Conservation (phyloP, 2,113 vertebrate species). For the Argyrosomus japonicus region DNA sequence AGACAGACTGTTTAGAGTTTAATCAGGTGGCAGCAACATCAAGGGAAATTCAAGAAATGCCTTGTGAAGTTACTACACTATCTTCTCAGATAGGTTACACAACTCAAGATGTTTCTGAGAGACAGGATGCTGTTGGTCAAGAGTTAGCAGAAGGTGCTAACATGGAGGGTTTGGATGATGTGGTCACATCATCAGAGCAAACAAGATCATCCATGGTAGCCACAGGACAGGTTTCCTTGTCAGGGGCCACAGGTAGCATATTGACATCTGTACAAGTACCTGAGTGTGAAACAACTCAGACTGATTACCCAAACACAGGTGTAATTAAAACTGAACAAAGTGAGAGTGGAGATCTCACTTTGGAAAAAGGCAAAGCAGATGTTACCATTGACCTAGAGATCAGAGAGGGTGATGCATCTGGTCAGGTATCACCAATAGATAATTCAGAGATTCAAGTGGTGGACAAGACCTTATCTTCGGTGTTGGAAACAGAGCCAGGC, state of each 20-base stretch:
- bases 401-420: background rate
- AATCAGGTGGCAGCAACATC: background rate
- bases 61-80: background rate
- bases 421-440: background rate
- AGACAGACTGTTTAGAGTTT: background rate
- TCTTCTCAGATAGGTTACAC: slow-evolving; percentile 1
- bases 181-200: background rate
- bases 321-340: background rate
- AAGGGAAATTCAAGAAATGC: slow-evolving; percentile 10
- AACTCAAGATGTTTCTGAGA: background rate
- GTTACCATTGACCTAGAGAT: background rate
- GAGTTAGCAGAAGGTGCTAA: background rate
- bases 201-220: background rate
- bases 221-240: slow-evolving; percentile 14
- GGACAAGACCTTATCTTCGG: background rate
- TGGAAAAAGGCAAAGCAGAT: slow-evolving; percentile 1
- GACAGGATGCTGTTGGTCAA: background rate
- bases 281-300: background rate
- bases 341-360: background rate
- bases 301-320: background rate
- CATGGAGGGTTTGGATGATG: background rate
- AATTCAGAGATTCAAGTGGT: background rate
- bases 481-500: background rate
- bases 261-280: background rate
- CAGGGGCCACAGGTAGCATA: background rate